Evolutionary conservation across 2,888 invertebrate genomes (phyloP), one percentile per base, ranked within the genome.

Genomic region (Petrolisthes cinctipes): DNA sequence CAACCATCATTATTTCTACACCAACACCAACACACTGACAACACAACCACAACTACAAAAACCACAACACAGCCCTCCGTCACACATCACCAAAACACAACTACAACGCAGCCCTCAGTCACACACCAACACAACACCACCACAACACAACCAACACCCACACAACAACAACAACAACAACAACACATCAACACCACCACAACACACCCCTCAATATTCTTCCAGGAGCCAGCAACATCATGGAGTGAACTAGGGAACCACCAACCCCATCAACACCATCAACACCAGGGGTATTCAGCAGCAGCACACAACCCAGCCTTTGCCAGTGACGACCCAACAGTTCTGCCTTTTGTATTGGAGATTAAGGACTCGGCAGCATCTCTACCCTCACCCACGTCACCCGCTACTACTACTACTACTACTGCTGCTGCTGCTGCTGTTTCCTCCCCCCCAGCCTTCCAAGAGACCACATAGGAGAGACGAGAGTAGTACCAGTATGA

Each of bases 281-380:
- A 14, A n/a, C 71, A 14, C 4, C 71, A 14, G 20, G 71, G 71
- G 6, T 71, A 71, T n/a, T n/a, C 71, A 17, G 71, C 71, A 17
- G 71, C 71, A 71, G 71, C 71, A n/a, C 71, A 71, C 71, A 71
- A 71, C 20, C 71, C 71, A 17, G 71, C 71, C 20, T 71, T 71
- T 71, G 71, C 71, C 6, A 71, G 71, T n/a, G 71, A 71, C 4
- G 71, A 71, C n/a, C 6, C 71, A 14, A 71, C 14, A n/a, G 71
- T n/a, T n/a, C 20, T 71, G 6, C 71, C 71, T 17, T n/a, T 71
- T n/a, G n/a, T 71, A 20, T 14, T 71, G 6, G 71, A 11, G 20
- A 20, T 20, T 0, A 71, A 11, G 71, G 71, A 71, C 17, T n/a
- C 71, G 14, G n/a, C 71, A n/a, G 1, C 71, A 11, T 71, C 71